Base-by-base conservation (phyloP, 2,797 vertebrate genomes). In the Okamejei kenojei region DNA sequence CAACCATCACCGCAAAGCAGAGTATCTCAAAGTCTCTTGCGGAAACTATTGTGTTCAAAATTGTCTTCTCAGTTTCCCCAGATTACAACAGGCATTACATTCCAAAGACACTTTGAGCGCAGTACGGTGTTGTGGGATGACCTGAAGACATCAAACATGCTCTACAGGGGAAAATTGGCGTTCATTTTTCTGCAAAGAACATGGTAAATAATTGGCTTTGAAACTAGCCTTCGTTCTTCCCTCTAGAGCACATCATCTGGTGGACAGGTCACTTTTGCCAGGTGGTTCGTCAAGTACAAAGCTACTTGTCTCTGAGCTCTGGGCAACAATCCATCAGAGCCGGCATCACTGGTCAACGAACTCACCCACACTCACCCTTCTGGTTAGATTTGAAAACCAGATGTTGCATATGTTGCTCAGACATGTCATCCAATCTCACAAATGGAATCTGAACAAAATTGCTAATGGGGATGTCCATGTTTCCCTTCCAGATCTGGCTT, bases 301-400 rank as follows among this genome's bases (percentile, higher is more conserved):
- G 84, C 65, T 68, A 68, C 32, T 68, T 88, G n/a, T 88, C 61
- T 63, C 84, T 9, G 5, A 32, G n/a, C 61, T 68, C 61, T 68
- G n/a, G 19, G 61, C 65, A 35, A 68, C 32, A 32, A 88, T 68
- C 84, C 84, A 88, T 88, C 61, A 88, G 61, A 88, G 17, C 65
- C 7, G 63, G n/a, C 61, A 68, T 65, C 84, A 10, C 81, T 84
- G 54, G 7, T 88, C 61, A 19, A 35, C n/a, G 32, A 88, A 19
- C 84, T 88, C 61, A 68, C n/a, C 35, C n/a, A 32, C 65, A 63
- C n/a, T 65, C 84, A 88, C 7, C 45, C 61, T 65, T 88, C 84
- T 88, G 61, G 84, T 32, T 35, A 19, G 61, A 63, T 88, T 88
- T 65, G 61, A 68, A 68, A 88, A 68, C n/a, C 84, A 88, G 61